Conservation (phyloP, 2,113 vertebrate genomes). For the Reinhardtius hippoglossoides region DNA sequence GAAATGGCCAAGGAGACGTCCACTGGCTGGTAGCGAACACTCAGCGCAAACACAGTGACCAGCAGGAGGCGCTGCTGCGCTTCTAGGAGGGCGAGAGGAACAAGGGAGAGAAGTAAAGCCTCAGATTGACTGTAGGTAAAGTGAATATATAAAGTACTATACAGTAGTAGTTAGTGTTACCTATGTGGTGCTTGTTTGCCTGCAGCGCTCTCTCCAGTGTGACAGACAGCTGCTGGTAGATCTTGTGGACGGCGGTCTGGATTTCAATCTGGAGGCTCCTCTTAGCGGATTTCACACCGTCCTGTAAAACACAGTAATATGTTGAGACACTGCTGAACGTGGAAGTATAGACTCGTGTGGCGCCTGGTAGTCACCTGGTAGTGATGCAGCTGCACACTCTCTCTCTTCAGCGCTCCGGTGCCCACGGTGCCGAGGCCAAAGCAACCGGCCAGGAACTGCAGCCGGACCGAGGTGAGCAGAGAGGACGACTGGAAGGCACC, state of each 20-base stretch:
- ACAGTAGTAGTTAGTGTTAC: constrained; percentile 65
- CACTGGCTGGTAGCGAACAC: constrained; percentile 96
- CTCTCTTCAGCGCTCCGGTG: constrained; percentile 87
- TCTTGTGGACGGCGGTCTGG: constrained; percentile 96
- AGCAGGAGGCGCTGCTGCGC: constrained; percentile 96
- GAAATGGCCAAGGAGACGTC: constrained; percentile 97
- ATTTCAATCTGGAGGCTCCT: constrained; percentile 94
- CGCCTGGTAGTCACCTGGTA: constrained; percentile 84
- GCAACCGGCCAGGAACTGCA: constrained; percentile 97
- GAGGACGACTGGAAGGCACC: constrained; percentile 90
- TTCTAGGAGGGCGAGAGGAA: constrained; percentile 78
- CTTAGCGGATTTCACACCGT: constrained; percentile 94
- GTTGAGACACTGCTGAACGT: too few species aligned
- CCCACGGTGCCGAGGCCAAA: constrained; percentile 94
- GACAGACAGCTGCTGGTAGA: constrained; percentile 96
- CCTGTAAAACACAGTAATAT: constrained; percentile 76
- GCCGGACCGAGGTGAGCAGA: constrained; percentile 93
- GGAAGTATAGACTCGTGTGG: too few species aligned
- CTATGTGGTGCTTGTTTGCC: constrained; percentile 95
- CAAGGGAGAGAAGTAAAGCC: neutral
- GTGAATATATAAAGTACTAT: neutral
- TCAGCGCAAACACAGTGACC: constrained; percentile 96
- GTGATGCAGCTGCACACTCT: constrained; percentile 94
- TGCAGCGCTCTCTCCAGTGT: constrained; percentile 94
- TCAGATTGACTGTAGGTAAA: neutral